Conservation (phyloP, 2,888 invertebrate species). For the Metallyticus violacea region DNA sequence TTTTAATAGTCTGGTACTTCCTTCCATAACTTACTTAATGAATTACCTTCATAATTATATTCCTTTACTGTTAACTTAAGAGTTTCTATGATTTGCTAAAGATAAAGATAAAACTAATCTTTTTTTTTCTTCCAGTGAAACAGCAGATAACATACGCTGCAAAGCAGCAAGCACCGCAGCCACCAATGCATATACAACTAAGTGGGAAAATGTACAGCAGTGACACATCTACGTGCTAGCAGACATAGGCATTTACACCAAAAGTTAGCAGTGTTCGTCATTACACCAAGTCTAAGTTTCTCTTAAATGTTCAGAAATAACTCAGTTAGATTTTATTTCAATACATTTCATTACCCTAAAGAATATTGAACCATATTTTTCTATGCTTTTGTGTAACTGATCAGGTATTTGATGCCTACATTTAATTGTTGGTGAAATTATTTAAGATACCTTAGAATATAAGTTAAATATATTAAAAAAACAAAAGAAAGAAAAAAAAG, state of each 20-base stretch:
- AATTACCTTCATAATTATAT: too few relatives aligned
- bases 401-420: background rate
- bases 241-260: background rate
- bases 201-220: constrained; percentile 55
- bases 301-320: background rate
- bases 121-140: constrained; percentile 41
- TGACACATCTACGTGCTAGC: constrained; percentile 51
- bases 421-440: background rate
- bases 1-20: too few relatives aligned
- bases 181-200: constrained; percentile 56
- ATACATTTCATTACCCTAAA: background rate
- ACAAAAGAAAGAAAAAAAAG: background rate
- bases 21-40: too few relatives aligned
- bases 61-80: too few relatives aligned
- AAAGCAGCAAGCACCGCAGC: constrained; percentile 62
- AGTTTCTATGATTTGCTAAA: too few relatives aligned
- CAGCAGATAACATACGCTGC: constrained; percentile 35
- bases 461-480: too few relatives aligned
- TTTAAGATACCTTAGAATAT: background rate
- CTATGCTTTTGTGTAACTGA: background rate
- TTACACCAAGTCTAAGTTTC: background rate
- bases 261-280: background rate
- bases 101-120: too few relatives aligned
- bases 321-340: background rate
- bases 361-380: background rate